These are phyloP conservation scores for Sphenopsis melanotis DNA, from an alignment of 2,797 vertebrate species.

Conservation along the genomic window DNA sequence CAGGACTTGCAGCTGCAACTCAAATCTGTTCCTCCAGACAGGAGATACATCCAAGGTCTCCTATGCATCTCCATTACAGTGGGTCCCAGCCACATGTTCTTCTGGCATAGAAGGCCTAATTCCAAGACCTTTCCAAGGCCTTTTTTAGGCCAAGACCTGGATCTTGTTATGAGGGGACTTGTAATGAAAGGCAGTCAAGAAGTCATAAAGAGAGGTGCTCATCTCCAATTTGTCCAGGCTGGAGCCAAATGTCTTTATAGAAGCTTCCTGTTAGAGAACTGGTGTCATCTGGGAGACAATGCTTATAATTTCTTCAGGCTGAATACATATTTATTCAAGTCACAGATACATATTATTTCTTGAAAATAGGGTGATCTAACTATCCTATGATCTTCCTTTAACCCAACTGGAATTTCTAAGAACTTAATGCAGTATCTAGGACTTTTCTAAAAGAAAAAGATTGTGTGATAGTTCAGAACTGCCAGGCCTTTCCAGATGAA, in stretches of 20 bases:
- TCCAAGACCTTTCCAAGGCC: background rate
- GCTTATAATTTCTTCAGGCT: background rate
- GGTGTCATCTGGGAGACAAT: background rate
- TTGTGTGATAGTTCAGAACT: background rate
- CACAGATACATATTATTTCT: background rate
- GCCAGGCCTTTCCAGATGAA: background rate
- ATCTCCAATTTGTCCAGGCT: background rate
- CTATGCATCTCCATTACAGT: background rate
- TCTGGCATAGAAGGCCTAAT: background rate
- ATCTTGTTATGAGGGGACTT: background rate
- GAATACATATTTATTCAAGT: background rate
- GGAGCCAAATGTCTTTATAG: background rate
- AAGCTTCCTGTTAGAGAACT: background rate
- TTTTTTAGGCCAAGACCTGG: background rate
- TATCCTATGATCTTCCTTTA: background rate
- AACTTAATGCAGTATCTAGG: background rate
- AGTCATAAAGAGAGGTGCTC: background rate
- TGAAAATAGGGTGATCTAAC: background rate
- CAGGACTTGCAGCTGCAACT: background rate
- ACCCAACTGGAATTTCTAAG: background rate
- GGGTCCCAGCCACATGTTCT: background rate
- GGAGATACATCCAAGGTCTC: background rate
- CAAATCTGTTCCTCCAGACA: background rate
- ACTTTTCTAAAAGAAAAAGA: background rate
- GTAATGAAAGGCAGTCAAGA: background rate